Base-by-base conservation (phyloP, 1,140 invertebrate species). In the Wasmannia auropunctata region DNA sequence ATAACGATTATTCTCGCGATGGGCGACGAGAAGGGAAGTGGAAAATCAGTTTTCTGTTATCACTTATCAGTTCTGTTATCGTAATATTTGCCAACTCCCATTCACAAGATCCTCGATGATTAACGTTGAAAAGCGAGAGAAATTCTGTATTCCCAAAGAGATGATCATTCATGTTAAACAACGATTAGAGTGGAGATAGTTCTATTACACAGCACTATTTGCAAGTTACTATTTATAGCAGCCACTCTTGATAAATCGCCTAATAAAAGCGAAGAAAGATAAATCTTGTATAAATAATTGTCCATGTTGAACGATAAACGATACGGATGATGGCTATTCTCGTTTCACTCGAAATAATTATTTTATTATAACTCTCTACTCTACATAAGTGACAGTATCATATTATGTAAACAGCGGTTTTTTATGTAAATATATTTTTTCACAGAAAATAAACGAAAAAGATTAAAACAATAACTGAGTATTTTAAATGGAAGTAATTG, bases 41-140 rank as follows among this genome's bases (percentile, higher is more conserved):
- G 46, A 51, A 67, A 67, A 31, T 80, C 58, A 69, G 8, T 69
- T 62, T 67, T 14, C 56, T 16, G 14, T 51, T 67, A 63, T 28
- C 56, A 25, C 8, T 51, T 67, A 63, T 28, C 56, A 25, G 28
- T 72, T 34, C 25, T 10, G 37, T 22, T 28, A 25, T 31, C 58
- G 3, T 77, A 77, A 46, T 37, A 28, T 77, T 63, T 63, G 11
- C 58, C 10, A 22, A 14, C 28, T 62, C 3, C 3, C 28, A 31
- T 65, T 77, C 58, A 10, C 3, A 2, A 63, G 28, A 63, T 40
- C 14, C 74, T 14, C 11, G 37, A 62, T 28, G 22, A 62, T 62
- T 43, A 19, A 40, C 3, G 7, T 11, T 77, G 3, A 63, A n/a
- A 40, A 28, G n/a, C 8, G 34, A 75, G 22, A 16, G 14, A 56